Percentiles rank a stretch among this genome's conserved stretches.
Conservation (phyloP, 2,888 invertebrate species). For the Mylabris sibirica region DNA sequence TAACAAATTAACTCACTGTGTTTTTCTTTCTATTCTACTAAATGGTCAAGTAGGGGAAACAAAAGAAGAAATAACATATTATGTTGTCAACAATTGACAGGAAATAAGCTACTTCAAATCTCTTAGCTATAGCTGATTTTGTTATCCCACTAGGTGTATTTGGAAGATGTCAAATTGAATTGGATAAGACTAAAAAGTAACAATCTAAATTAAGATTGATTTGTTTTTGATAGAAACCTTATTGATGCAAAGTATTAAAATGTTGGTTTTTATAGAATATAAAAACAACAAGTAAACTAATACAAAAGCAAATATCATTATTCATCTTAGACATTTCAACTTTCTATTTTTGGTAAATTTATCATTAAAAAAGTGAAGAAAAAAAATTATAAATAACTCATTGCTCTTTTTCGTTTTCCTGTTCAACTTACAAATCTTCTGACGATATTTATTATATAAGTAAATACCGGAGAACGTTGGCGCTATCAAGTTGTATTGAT, state of each 20-base stretch:
- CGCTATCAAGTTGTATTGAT: neutral
- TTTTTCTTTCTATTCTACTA: neutral
- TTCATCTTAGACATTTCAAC: neutral
- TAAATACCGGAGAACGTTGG: neutral
- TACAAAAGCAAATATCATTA: neutral
- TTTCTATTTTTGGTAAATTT: constrained; percentile 1
- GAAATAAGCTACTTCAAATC: neutral
- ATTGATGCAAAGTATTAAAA: neutral
- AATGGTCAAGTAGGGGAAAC: neutral
- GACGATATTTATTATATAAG: neutral
- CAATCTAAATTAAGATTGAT: constrained; percentile 1
- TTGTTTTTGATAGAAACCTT: neutral
- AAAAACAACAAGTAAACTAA: neutral
- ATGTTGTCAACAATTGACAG: neutral
- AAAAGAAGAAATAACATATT: neutral
- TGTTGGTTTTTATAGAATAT: neutral
- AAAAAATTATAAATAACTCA: neutral
- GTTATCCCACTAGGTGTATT: neutral
- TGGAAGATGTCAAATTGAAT: constrained; percentile 1
- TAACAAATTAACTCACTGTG: no score
- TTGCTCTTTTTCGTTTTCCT: neutral
- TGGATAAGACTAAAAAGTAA: neutral
- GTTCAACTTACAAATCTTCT: neutral
- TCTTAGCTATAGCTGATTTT: neutral
- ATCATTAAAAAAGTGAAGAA: neutral